These are phyloP conservation scores for Rhimphoctona megacephalus DNA, from an alignment of 2,888 invertebrate species.

Conservation along the genomic window DNA sequence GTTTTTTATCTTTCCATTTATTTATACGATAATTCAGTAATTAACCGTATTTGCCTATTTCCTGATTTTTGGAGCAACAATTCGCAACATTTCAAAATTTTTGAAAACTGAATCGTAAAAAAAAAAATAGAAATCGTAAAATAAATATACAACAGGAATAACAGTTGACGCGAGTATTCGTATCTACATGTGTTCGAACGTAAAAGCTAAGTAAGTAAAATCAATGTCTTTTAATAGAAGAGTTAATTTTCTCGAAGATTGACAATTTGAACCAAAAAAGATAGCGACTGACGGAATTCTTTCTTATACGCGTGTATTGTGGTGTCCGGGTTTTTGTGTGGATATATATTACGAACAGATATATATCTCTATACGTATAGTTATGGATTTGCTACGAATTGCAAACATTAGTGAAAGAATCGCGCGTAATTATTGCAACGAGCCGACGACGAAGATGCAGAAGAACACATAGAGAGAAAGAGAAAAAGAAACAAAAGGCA, in stretches of 20 bases:
- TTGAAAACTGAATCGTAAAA: neutral
- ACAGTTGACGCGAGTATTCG: neutral
- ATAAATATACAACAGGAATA: neutral
- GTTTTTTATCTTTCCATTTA: slow-evolving; percentile 32
- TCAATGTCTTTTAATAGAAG: neutral
- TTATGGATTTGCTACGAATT: slow-evolving; percentile 12
- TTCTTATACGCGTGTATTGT: neutral
- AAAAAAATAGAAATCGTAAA: neutral
- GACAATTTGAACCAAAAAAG: slow-evolving; percentile 1
- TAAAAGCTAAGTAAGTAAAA: neutral
- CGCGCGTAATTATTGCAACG: slow-evolving; percentile 42
- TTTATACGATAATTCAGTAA: neutral
- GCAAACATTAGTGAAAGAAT: slow-evolving; percentile 37
- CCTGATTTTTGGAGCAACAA: neutral
- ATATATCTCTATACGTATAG: neutral
- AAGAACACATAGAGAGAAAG: slow-evolving; percentile 40
- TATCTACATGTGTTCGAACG: neutral
- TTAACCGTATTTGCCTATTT: neutral
- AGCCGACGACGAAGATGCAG: slow-evolving; percentile 27
- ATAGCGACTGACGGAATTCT: neutral
- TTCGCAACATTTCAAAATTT: neutral
- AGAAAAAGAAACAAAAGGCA: slow-evolving; percentile 12
- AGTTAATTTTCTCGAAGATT: slow-evolving; percentile 1
- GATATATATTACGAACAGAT: slow-evolving; percentile 15
- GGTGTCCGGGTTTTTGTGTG: neutral